Percentiles rank a stretch among this genome's conserved stretches.
Conservation (phyloP, 2,797 vertebrate species). For the Botia kubotai region DNA sequence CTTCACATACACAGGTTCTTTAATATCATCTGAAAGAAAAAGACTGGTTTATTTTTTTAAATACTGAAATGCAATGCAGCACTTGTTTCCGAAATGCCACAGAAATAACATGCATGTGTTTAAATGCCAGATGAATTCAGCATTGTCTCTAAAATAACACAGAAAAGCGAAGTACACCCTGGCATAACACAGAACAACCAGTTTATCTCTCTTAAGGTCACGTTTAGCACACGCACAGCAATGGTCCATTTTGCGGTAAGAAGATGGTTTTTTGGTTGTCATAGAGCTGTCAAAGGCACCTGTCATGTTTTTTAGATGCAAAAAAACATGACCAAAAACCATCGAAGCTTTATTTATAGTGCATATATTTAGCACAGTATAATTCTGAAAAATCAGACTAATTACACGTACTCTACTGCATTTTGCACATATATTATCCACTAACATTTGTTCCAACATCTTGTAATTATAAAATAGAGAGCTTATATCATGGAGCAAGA, state of each 20-base stretch:
- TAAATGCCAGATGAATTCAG: conserved; percentile 38
- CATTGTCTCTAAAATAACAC: conserved; percentile 28
- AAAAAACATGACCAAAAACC: no score
- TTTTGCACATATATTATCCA: neutral
- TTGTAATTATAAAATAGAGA: neutral
- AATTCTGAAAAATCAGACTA: neutral
- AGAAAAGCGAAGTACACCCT: conserved; percentile 20
- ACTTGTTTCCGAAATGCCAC: conserved; percentile 31
- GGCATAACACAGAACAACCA: neutral
- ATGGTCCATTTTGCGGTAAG: neutral
- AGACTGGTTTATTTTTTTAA: neutral
- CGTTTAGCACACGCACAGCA: conserved; percentile 4
- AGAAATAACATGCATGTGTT: conserved; percentile 33
- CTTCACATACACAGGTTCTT: neutral
- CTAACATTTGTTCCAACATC: neutral
- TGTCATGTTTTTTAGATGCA: neutral
- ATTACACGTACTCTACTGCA: neutral
- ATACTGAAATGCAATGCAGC: conserved; percentile 16
- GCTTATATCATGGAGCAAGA: neutral
- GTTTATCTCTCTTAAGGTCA: conserved; percentile 26
- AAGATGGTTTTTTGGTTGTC: neutral
- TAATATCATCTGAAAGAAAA: neutral
- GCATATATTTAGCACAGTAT: neutral
- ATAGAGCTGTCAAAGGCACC: neutral
- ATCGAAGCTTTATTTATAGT: neutral